Base-by-base conservation (phyloP, 64 coral and sea anemone genomes). In the Dendronephthya gigantea region DNA sequence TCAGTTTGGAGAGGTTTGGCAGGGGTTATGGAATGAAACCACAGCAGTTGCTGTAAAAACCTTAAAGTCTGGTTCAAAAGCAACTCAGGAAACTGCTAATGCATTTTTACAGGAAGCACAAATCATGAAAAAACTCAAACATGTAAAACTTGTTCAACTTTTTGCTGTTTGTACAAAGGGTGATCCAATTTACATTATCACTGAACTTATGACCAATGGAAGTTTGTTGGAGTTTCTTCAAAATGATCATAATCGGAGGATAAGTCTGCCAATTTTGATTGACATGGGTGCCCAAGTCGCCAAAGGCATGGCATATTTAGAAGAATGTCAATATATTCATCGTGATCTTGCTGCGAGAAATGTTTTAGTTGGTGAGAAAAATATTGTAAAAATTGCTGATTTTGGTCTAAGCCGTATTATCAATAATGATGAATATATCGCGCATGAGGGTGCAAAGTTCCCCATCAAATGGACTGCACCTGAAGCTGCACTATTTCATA, bases 401-500 rank as follows among this genome's bases (percentile, higher is more conserved):
- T 51, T 58, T 58, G 84, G 84, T 37, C 49, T 79, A 35, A 79
- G 72, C 36, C 25, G 72, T 16, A 34, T 79, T 36, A 79, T 79
- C 36, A 79, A 37, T 79, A 39, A 79, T 36, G 72, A 79, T 34
- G 36, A 37, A 33, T 79, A 79, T 35, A 29, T 79, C 5, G 72
- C 72, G 17, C 31, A 79, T 1, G 72, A 79, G 32, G 72, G 72
- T 15, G 72, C 32, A 36, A 79, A 79, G 22, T 90, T 83, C 17
- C 89, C 89, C 16, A 84, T 90, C 7, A 85, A 84, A 28, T 90
- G 89, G 89, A 90, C 89, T 0, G 89, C 84, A 25, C 89, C 89
- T 30, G 48, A 58, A 38, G 84, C 83, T 11, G 76, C 85, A 14
- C 28, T 85, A 13, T 39, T 40, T 8, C 83, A 84, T 9, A 86